phyloP scores from a whole-genome alignment of 2,113 vertebrate genomes.

The Albula glossodonta region DNA sequence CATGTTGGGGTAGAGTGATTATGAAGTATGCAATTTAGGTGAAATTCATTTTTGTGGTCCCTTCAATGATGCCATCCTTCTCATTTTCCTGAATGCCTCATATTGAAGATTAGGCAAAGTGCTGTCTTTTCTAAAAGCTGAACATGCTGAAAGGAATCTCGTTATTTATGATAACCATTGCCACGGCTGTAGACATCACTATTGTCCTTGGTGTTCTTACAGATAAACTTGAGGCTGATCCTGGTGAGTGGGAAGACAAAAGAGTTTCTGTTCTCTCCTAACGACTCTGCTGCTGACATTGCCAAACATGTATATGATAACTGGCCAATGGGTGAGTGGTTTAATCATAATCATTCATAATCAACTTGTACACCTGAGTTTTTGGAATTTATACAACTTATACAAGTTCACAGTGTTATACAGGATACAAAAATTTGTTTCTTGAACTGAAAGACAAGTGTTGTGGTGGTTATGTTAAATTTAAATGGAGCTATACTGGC shows the following conservation, averaged over 20 bases:
- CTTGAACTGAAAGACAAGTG: not conserved
- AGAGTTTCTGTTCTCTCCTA: constrained; percentile 95
- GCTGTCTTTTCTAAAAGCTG: too few species aligned
- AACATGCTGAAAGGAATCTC: too few species aligned
- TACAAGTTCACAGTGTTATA: not conserved
- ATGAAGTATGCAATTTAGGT: too few species aligned
- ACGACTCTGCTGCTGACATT: constrained; percentile 93
- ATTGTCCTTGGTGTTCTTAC: constrained; percentile 33
- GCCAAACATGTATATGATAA: constrained; percentile 97
- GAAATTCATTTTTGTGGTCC: too few species aligned
- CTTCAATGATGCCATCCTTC: too few species aligned
- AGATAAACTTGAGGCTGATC: constrained; percentile 97
- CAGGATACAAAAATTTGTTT: not conserved
- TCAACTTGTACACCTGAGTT: not conserved
- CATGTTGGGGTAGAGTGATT: too few species aligned
- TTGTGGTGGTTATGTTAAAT: too few species aligned
- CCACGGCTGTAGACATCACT: not conserved
- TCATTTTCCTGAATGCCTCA: too few species aligned
- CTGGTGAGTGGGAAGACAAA: constrained; percentile 97
- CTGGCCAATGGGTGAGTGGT: constrained; percentile 95
- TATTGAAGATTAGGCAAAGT: too few species aligned
- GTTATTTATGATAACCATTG: too few species aligned
- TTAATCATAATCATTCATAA: not conserved
- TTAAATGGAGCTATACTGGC: too few species aligned
- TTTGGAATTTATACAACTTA: not conserved